Conservation (phyloP, 2,888 invertebrate species). For the Diloba caeruleocephala region DNA sequence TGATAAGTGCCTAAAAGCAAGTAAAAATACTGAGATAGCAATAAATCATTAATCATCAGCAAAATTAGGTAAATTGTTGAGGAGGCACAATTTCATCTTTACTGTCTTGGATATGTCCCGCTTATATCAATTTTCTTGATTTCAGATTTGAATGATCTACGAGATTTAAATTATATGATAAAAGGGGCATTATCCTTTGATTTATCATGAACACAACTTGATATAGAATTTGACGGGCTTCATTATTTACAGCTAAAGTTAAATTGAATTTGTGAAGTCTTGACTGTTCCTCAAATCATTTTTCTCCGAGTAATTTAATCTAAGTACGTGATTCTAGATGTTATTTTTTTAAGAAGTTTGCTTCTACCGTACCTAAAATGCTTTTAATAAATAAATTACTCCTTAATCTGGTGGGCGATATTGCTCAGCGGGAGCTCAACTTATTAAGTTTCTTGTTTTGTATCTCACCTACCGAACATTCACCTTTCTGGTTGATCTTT, state of each 20-base stretch:
- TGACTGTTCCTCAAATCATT: slow-evolving; percentile 24
- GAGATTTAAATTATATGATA: slow-evolving; percentile 51
- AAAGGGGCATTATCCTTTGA: slow-evolving; percentile 54
- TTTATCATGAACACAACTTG: slow-evolving; percentile 54
- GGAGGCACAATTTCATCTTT: no score
- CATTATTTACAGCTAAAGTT: slow-evolving; percentile 56
- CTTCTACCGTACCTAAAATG: slow-evolving; percentile 30
- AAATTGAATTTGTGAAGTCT: slow-evolving; percentile 54
- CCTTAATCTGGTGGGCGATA: slow-evolving; percentile 62
- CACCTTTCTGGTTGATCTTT: slow-evolving; percentile 49
- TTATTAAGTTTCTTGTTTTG: slow-evolving; percentile 68
- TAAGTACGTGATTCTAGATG: slow-evolving; percentile 15
- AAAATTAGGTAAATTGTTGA: no score
- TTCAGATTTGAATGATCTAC: slow-evolving; percentile 35
- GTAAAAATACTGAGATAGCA: no score
- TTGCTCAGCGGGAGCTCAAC: slow-evolving; percentile 63
- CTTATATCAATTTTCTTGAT: slow-evolving; percentile 19
- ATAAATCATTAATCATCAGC: no score
- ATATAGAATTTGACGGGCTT: slow-evolving; percentile 52
- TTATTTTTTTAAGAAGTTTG: slow-evolving; percentile 34
- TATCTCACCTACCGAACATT: slow-evolving; percentile 55
- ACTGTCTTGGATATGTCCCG: no score
- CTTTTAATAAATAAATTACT: slow-evolving; percentile 61
- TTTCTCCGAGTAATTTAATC: slow-evolving; percentile 18
- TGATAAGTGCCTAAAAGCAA: no score